Evolutionary conservation across 2,888 invertebrate species (phyloP).

Genomic region (Ichneumoninae sp.): DNA sequence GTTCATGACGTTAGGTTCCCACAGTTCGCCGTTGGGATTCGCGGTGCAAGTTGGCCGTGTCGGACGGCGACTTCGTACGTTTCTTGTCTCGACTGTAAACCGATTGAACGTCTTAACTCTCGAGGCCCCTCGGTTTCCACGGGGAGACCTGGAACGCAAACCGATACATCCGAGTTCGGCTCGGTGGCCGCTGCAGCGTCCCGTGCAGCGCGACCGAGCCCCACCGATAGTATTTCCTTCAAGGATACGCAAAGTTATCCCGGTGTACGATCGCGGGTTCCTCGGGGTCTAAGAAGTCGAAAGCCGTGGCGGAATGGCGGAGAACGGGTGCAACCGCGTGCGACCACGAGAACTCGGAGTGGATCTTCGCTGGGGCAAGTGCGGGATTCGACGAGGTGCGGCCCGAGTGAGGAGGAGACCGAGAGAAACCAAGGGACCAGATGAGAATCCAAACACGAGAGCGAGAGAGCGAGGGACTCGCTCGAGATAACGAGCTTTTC

Average conservation of each 20-base stretch:
- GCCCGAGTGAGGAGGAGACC: slow-evolving; percentile 27
- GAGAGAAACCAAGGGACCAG: slow-evolving; percentile 63
- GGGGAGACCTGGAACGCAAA: slow-evolving; percentile 17
- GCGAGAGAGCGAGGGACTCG: slow-evolving; percentile 72
- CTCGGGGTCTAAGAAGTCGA: slow-evolving; percentile 68
- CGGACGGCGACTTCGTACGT: background rate
- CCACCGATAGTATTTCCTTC: slow-evolving; percentile 43
- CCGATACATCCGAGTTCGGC: slow-evolving; percentile 31
- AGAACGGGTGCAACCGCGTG: slow-evolving; percentile 64
- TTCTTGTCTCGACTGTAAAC: slow-evolving; percentile 9
- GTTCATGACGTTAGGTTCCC: background rate
- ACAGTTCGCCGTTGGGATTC: background rate
- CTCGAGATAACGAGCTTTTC: slow-evolving; percentile 78
- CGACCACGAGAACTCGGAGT: slow-evolving; percentile 66
- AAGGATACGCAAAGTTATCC: slow-evolving; percentile 56
- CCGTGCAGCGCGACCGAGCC: slow-evolving; percentile 6
- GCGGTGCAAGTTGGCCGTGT: background rate
- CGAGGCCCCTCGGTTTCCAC: background rate
- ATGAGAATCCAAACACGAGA: slow-evolving; percentile 30
- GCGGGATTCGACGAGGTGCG: slow-evolving; percentile 21
- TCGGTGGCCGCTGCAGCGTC: background rate
- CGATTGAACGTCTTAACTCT: slow-evolving; percentile 22
- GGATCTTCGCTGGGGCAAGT: slow-evolving; percentile 33
- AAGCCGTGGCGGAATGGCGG: slow-evolving; percentile 66
- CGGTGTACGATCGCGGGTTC: slow-evolving; percentile 45